These are phyloP conservation scores for Onychorhynchus coronatus DNA, from an alignment of 2,113 vertebrate species.

Conservation along the genomic window DNA sequence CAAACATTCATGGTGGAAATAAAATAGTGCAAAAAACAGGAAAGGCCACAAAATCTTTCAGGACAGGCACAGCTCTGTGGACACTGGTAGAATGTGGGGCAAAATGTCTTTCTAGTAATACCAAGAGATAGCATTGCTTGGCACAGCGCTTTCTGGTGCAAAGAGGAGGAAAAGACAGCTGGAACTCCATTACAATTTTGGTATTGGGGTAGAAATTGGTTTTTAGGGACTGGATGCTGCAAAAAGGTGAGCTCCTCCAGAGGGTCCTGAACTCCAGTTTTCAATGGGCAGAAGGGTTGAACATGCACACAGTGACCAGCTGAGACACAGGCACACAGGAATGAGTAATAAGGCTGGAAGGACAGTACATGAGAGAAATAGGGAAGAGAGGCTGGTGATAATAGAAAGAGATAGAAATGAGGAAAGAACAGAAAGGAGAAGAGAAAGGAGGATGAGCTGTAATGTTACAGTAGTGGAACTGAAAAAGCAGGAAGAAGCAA, in stretches of 20 bases:
- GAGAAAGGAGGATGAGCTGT: background rate
- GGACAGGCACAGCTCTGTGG: background rate
- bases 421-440: background rate
- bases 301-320: fast-evolving
- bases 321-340: background rate
- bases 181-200: background rate
- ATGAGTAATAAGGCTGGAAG: background rate
- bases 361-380: background rate
- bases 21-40: background rate
- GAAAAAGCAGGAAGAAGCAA: background rate
- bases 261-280: background rate
- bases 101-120: background rate
- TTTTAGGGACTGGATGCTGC: background rate
- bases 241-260: background rate
- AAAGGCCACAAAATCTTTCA: background rate
- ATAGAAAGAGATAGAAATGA: background rate
- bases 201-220: background rate
- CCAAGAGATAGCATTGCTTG: background rate
- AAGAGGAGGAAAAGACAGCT: background rate
- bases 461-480: background rate
- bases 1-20: background rate
- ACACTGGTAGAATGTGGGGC: background rate
- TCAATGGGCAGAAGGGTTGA: background rate
- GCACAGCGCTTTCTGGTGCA: background rate
- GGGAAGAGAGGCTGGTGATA: background rate